phyloP scores from a whole-genome alignment of 2,113 vertebrate species.

The Hippocampus zosterae region DNA sequence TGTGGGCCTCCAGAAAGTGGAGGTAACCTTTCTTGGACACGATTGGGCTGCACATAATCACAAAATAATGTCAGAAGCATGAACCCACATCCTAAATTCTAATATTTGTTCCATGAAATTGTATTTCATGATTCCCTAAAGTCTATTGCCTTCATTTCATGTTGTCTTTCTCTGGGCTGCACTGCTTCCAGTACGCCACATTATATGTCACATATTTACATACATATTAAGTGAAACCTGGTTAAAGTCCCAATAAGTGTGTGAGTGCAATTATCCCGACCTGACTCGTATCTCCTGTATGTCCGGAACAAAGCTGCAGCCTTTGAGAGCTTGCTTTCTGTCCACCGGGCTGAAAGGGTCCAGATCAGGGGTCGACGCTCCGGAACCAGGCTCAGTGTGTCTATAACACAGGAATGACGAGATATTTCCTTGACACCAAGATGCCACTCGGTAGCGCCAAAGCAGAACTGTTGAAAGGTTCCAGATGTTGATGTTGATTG shows the following conservation, averaged over 20 bases:
- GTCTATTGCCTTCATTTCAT: too few species aligned
- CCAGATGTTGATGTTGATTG: too few species aligned
- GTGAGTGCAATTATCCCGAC: slow-evolving; percentile 57
- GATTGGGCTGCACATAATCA: slow-evolving; percentile 78
- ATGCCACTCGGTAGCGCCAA: background rate
- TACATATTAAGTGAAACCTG: background rate
- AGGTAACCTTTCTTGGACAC: slow-evolving; percentile 97
- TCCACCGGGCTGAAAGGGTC: slow-evolving; percentile 78
- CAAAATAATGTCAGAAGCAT: background rate
- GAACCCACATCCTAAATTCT: background rate
- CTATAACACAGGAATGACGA: slow-evolving; percentile 62
- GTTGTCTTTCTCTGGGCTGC: too few species aligned
- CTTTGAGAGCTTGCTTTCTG: slow-evolving; percentile 77
- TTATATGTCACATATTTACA: too few species aligned
- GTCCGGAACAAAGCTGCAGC: slow-evolving; percentile 84
- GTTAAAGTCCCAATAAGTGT: background rate
- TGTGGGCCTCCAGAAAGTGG: slow-evolving; percentile 94
- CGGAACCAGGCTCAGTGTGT: slow-evolving; percentile 79
- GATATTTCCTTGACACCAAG: background rate
- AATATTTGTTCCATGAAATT: too few species aligned
- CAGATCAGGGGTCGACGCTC: slow-evolving; percentile 83
- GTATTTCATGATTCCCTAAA: too few species aligned
- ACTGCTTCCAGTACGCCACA: too few species aligned
- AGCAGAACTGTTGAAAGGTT: background rate
- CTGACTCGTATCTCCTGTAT: slow-evolving; percentile 97